Evolutionary conservation across 2,888 invertebrate genomes (phyloP), one percentile per base, ranked within the genome.

Genomic region (Plebejus argus): DNA sequence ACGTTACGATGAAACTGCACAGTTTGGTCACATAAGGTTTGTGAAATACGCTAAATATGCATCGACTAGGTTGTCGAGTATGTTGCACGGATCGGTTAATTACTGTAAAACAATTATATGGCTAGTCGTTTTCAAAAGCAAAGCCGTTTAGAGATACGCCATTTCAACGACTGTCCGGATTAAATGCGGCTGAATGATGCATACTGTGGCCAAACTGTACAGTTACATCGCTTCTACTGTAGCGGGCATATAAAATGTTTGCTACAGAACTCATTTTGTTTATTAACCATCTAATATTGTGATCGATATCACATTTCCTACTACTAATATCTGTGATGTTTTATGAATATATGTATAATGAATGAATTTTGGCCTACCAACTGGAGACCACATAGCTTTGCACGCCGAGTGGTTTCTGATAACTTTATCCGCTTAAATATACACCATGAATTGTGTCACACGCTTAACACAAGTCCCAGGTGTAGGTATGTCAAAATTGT

Each of bases 311-410:
- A 92, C 90, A 85, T 90, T 86, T 90, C 88, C 89, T 91, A 89
- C 88, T 89, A 89, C 86, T 89, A 87, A 88, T 90, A 89, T 90
- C 93, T 93, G 93, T 93, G 93, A 93, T 93, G 74, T 74, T 74
- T 74, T 88, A 89, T 86, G 82, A 80, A 89, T 86, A 86, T 88
- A 87, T 89, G 87, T 82, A 85, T 83, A 86, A 84, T 85, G 84
- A 83, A 84, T 84, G 82, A 77, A 82, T 82, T 83, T 89, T 88
- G 90, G 91, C 89, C 88, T 89, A 88, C 91, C 92, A 90, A 91
- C 91, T 89, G 89, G 86, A 85, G 85, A 83, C 84, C 82, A 78
- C 82, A 81, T 86, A 83, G 84, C 85, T 86, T 87, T 81, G 81
- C 79, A 80, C 83, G 84, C 82, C 81, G 81, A 84, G 81, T 83